These are phyloP conservation scores for Drosophila yakuba DNA, from an alignment of 1,140 invertebrate species.

Conservation along the genomic window DNA sequence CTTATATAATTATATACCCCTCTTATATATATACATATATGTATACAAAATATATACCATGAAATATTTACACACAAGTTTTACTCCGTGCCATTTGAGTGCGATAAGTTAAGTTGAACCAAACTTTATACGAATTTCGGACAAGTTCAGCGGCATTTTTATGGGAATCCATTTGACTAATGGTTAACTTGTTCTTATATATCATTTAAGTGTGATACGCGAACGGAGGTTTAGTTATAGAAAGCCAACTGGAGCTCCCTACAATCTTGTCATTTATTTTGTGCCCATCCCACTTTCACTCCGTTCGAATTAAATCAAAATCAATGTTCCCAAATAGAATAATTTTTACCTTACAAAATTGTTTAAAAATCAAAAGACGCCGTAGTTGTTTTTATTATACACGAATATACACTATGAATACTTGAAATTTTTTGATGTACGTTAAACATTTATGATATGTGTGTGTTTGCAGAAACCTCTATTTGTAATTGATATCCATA, in stretches of 20 bases:
- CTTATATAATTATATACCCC: conserved; percentile 26
- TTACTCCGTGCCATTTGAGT: conserved; percentile 2
- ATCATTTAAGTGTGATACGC: conserved; percentile 34
- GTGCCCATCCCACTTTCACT: conserved; percentile 1
- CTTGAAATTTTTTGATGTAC: conserved; percentile 19
- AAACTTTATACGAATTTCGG: conserved; percentile 40
- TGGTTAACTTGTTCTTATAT: conserved; percentile 5
- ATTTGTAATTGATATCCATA: conserved; percentile 19
- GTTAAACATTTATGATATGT: conserved; percentile 26
- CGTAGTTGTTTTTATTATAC: conserved; percentile 26
- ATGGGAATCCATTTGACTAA: conserved; percentile 4
- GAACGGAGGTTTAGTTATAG: conserved; percentile 31
- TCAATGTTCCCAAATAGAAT: neutral
- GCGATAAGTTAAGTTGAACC: conserved; percentile 14
- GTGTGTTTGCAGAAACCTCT: conserved; percentile 20
- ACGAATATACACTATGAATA: conserved; percentile 21
- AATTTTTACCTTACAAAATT: conserved; percentile 26
- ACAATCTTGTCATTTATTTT: neutral
- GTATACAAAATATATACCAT: conserved; percentile 7
- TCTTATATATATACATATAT: conserved; percentile 25
- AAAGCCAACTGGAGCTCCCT: neutral
- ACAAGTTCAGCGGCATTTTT: conserved; percentile 12
- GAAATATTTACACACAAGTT: conserved; percentile 4
- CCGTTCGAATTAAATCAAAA: conserved; percentile 27
- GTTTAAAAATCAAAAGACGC: conserved; percentile 37